Evolutionary conservation across 2,888 invertebrate species (phyloP).

Genomic region (Agonopterix subpropinquella): DNA sequence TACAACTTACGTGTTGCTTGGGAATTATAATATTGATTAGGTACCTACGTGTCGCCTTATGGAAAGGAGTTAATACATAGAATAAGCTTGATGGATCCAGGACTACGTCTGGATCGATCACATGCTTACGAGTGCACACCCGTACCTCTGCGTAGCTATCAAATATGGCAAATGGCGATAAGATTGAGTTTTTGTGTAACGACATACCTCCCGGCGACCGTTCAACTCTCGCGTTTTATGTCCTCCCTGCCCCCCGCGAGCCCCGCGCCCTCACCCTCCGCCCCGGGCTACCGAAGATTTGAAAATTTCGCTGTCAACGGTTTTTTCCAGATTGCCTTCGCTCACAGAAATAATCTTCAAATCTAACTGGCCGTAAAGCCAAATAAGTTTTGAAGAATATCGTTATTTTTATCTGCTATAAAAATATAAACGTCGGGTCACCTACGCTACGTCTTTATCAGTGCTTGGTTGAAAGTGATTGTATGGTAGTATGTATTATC

Average conservation of each 20-base stretch:
- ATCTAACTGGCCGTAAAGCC: constrained; percentile 59
- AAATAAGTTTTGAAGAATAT: constrained; percentile 31
- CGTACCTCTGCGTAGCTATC: constrained; percentile 4
- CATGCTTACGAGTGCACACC: neutral
- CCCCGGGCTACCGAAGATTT: constrained; percentile 27
- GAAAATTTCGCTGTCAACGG: constrained; percentile 50
- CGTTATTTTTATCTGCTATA: constrained; percentile 9
- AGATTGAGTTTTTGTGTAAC: constrained; percentile 44
- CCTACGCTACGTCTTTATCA: neutral
- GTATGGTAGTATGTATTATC: neutral
- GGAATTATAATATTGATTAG: too few species aligned
- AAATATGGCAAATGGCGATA: constrained; percentile 17
- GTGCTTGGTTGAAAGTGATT: neutral
- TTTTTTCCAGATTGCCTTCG: constrained; percentile 34
- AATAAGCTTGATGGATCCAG: too few species aligned
- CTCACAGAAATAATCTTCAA: constrained; percentile 46
- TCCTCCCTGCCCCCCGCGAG: constrained; percentile 19
- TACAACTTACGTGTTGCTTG: too few species aligned
- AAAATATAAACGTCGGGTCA: neutral
- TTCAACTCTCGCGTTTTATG: constrained; percentile 27
- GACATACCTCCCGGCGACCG: constrained; percentile 44
- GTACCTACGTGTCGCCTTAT: too few species aligned
- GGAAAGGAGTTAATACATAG: too few species aligned
- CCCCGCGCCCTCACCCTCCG: constrained; percentile 17
- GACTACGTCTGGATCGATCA: neutral